Evolutionary conservation across 2,113 vertebrate species (phyloP), one percentile per base, ranked within the genome.

Genomic region (Mobula hypostoma): DNA sequence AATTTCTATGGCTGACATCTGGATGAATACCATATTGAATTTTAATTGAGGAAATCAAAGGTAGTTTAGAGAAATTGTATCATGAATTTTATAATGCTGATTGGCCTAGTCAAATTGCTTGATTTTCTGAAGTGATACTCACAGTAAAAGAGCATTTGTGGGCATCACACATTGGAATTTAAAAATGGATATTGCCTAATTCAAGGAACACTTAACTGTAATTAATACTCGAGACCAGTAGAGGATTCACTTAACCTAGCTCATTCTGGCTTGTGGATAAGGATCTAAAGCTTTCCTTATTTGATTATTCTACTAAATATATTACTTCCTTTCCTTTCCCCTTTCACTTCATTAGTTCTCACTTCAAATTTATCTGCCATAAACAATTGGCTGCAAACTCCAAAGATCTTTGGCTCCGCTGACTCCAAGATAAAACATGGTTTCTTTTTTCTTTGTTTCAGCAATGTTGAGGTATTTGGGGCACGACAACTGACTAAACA

Each of bases 1-100:
- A 24, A 48, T 11, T 72, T 15, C 24, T 93, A 74, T 40, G 36
- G 11, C 68, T 92, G 19, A 74, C 36, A 70, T 27, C 90, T 74
- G 70, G 5, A 27, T 87, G 83, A 92, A 72, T 92, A 92, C n/a
- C n/a, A 72, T 92, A 29, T 72, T 92, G n/a, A 40, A 48, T 48
- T 92, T 92, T 36, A 70, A 70, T 32, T 27, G 48, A 24, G 70
- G 2, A 93, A 93, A 61, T 88, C 29, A 17, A 66, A 32, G n/a
- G 6, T 6, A 63, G 29, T 90, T 66, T 36, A n/a, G 61, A 90
- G n/a, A 88, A 32, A n/a, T 66, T 63, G 24, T 48, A 48, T 48
- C 58, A 88, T 88, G 61, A 88, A 88, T 66, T 88, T 66, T 66
- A 90, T 93, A 11, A 27, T 72, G 5, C 27, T 56, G 36, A 76